A percentile compares a stretch with the other conserved stretches of the same genome.
Conservation (phyloP, 2,888 invertebrate species). For the Noctua fimbriata region DNA sequence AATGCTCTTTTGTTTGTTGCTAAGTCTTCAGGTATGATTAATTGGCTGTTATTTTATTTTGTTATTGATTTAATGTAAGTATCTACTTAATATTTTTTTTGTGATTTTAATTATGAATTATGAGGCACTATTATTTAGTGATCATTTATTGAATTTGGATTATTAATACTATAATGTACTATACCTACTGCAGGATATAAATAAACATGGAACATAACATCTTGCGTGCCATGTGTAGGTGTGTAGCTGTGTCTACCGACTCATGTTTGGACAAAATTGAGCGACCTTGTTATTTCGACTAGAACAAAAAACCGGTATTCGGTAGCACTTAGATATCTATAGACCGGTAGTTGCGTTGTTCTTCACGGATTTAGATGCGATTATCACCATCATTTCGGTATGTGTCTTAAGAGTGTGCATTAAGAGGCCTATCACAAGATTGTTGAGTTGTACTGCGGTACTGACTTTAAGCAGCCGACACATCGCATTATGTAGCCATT, state of each 20-base stretch:
- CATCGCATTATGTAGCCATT: too few species aligned
- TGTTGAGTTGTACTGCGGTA: neutral
- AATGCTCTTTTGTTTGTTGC: slow-evolving; percentile 86
- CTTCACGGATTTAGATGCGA: neutral
- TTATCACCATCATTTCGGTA: neutral
- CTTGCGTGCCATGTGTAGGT: neutral
- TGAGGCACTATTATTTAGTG: neutral
- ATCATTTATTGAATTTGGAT: neutral
- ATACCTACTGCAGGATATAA: neutral
- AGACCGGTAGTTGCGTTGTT: neutral
- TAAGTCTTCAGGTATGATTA: slow-evolving; percentile 78
- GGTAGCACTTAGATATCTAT: neutral
- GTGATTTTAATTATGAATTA: neutral
- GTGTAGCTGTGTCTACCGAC: neutral
- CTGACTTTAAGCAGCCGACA: neutral
- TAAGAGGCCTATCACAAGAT: neutral
- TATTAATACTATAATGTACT: neutral
- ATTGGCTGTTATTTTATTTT: neutral
- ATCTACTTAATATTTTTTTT: neutral
- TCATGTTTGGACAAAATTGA: neutral
- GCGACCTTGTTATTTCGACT: neutral
- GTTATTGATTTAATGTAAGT: neutral
- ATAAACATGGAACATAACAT: neutral
- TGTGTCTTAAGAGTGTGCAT: neutral
- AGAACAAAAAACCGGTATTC: neutral